Conservation (phyloP, 2,797 vertebrate species). For the Merluccius polli region DNA sequence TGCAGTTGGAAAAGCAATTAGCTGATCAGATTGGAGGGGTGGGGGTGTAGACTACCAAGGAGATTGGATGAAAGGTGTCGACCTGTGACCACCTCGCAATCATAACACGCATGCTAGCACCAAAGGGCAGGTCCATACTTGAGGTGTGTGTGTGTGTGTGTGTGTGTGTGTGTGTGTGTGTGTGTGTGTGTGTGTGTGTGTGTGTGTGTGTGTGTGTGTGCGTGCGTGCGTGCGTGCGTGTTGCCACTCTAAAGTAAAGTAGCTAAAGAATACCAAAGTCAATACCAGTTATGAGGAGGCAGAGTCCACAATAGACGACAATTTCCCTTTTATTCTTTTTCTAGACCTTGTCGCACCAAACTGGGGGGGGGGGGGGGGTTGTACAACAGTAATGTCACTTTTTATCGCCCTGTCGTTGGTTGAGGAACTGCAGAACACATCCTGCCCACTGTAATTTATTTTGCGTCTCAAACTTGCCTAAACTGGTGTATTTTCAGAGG, state of each 20-base stretch:
- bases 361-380: background rate
- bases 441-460: background rate
- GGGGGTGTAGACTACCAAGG: background rate
- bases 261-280: background rate
- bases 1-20: background rate
- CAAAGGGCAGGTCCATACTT: background rate
- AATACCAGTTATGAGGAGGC: background rate
- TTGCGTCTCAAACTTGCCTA: background rate
- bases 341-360: background rate
- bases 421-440: background rate
- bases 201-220: background rate
- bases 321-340: background rate
- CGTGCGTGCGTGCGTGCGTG: background rate
- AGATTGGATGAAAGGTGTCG: background rate
- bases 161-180: background rate
- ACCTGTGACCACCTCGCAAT: background rate
- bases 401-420: background rate
- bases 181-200: background rate
- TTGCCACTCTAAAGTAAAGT: background rate
- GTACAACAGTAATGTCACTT: background rate
- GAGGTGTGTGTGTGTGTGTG: background rate
- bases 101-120: background rate
- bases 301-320: too few species aligned
- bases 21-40: background rate
- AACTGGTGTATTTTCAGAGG: background rate